These are phyloP conservation scores for Sturnus vulgaris DNA, from an alignment of 2,113 vertebrate genomes.

Conservation along the genomic window DNA sequence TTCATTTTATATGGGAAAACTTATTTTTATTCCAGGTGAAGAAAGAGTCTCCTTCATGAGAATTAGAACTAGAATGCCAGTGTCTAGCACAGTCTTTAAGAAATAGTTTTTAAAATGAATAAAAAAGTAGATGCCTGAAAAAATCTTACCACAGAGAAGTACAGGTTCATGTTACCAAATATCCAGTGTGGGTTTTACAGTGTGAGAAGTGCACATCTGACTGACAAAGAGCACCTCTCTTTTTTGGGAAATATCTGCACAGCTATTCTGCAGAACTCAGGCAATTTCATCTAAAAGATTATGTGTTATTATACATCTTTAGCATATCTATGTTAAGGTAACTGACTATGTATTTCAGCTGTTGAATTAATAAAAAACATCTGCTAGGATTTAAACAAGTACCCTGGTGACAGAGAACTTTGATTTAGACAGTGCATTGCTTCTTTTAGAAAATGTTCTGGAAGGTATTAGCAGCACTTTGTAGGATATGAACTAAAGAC, in stretches of 20 bases:
- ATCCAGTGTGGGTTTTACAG: not conserved
- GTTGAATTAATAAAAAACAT: not conserved
- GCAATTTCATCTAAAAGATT: not conserved
- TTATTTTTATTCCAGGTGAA: not conserved
- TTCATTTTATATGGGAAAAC: not conserved
- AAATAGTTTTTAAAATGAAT: not conserved
- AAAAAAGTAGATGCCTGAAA: not conserved
- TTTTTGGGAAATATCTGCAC: not conserved
- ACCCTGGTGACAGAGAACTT: not conserved
- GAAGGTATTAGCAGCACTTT: not conserved
- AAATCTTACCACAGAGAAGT: not conserved
- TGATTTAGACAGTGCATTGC: not conserved
- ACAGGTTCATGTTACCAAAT: not conserved
- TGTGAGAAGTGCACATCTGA: not conserved
- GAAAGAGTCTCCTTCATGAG: not conserved
- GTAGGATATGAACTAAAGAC: not conserved
- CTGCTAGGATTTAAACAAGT: not conserved
- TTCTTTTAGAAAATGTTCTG: not conserved
- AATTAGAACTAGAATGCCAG: not conserved
- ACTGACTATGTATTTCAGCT: not conserved
- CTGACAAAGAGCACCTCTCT: not conserved
- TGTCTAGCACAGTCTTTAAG: not conserved
- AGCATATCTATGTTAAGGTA: not conserved
- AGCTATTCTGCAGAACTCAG: not conserved
- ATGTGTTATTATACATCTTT: not conserved